phyloP scores from a whole-genome alignment of 1,140 invertebrate species.

The Bacillus rossius region DNA sequence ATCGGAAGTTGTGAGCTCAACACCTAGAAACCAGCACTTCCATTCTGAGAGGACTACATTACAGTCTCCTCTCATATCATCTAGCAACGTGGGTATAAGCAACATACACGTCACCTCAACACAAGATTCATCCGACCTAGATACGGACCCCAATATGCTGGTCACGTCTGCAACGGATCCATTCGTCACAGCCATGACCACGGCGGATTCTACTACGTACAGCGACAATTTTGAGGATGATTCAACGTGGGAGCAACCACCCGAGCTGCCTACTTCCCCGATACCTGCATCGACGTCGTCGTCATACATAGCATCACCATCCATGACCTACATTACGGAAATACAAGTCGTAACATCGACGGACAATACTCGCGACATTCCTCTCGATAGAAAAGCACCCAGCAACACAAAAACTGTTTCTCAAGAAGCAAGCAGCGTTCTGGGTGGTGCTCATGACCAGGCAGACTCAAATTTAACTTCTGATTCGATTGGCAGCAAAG shows the following conservation, averaged over 20 bases:
- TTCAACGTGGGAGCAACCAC: constrained; percentile 34
- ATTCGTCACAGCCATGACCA: constrained; percentile 34
- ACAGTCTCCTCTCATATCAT: constrained; percentile 16
- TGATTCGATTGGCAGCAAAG: constrained; percentile 3
- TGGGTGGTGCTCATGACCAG: neutral
- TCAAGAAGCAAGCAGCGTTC: neutral
- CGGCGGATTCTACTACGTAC: constrained; percentile 31
- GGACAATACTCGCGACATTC: neutral
- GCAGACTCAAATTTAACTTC: constrained; percentile 2
- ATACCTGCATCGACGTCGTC: constrained; percentile 27
- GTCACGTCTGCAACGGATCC: constrained; percentile 36
- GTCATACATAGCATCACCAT: constrained; percentile 17
- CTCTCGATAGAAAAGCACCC: neutral
- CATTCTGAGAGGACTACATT: neutral
- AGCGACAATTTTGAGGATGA: constrained; percentile 40
- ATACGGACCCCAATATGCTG: neutral
- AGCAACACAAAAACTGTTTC: neutral
- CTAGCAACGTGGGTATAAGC: constrained; percentile 14
- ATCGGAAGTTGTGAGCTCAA: constrained; percentile 3
- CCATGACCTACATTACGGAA: constrained; percentile 47
- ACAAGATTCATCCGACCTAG: neutral
- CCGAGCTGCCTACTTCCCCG: constrained; percentile 40
- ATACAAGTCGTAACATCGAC: constrained; percentile 41
- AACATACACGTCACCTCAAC: constrained; percentile 8
- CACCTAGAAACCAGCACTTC: neutral